Conservation (phyloP, 2,888 invertebrate genomes). For the Xestia rhomboidea region DNA sequence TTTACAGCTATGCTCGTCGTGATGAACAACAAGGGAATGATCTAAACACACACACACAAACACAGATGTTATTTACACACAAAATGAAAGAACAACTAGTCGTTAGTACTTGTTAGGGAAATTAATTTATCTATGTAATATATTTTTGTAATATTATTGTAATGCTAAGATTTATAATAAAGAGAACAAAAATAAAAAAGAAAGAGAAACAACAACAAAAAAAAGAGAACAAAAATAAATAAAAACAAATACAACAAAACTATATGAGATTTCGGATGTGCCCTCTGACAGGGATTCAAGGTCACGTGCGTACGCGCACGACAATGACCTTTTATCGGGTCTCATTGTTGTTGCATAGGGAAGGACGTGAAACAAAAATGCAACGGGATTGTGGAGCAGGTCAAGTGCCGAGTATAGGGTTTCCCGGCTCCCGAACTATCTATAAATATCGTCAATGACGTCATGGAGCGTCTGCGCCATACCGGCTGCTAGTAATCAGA, state of each 20-base stretch:
- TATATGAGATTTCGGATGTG: slow-evolving; percentile 67
- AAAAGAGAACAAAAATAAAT: slow-evolving; percentile 72
- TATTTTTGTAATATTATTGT: slow-evolving; percentile 90
- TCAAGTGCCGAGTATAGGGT: slow-evolving; percentile 86
- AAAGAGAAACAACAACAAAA: slow-evolving; percentile 78
- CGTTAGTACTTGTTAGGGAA: slow-evolving; percentile 78
- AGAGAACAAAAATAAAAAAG: slow-evolving; percentile 88
- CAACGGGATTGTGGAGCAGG: slow-evolving; percentile 78
- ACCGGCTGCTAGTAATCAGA: slow-evolving; percentile 81
- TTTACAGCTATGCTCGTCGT: slow-evolving; percentile 89
- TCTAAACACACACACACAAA: slow-evolving; percentile 70
- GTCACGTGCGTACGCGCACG: slow-evolving; percentile 82
- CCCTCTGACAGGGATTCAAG: slow-evolving; percentile 77
- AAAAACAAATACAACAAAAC: slow-evolving; percentile 74
- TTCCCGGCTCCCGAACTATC: slow-evolving; percentile 74
- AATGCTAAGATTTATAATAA: slow-evolving; percentile 90
- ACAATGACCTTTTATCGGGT: slow-evolving; percentile 85
- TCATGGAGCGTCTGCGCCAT: slow-evolving; percentile 81
- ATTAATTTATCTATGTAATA: slow-evolving; percentile 85
- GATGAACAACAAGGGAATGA: slow-evolving; percentile 73
- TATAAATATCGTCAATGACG: slow-evolving; percentile 81
- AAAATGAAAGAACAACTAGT: slow-evolving; percentile 75
- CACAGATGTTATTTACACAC: slow-evolving; percentile 76
- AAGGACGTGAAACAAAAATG: slow-evolving; percentile 72
- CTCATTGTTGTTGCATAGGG: slow-evolving; percentile 77